These are phyloP conservation scores for Mimas tiliae DNA, from an alignment of 2,888 invertebrate genomes.

Conservation along the genomic window DNA sequence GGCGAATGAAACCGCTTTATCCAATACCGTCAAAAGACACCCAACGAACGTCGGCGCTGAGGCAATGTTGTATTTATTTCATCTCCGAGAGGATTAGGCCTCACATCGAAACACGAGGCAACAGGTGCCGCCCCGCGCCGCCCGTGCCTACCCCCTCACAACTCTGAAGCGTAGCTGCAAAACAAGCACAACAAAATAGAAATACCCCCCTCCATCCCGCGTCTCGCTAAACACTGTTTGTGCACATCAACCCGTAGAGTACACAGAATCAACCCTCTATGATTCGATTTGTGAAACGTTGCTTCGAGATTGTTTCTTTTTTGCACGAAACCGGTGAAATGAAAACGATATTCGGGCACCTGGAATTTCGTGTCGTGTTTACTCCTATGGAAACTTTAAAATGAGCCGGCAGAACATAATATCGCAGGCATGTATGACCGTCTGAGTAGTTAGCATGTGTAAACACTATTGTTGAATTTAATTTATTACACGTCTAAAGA, in stretches of 20 bases:
- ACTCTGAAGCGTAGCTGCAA: conserved; percentile 47
- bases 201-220: conserved; percentile 49
- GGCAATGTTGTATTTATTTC: conserved; percentile 77
- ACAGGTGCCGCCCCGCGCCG: conserved; percentile 64
- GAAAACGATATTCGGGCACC: background rate
- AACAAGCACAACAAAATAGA: conserved; percentile 69
- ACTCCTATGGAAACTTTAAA: background rate
- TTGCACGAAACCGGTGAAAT: background rate
- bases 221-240: conserved; percentile 64
- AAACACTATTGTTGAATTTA: too few species aligned
- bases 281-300: conserved; percentile 31
- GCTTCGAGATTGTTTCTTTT: conserved; percentile 14
- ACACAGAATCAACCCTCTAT: conserved; percentile 32
- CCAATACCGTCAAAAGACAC: conserved; percentile 51
- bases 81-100: conserved; percentile 74
- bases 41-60: conserved; percentile 49
- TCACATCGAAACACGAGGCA: conserved; percentile 66
- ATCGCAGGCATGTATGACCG: too few species aligned
- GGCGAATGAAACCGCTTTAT: conserved; percentile 39
- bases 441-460: too few species aligned
- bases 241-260: conserved; percentile 60
- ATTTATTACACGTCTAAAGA: too few species aligned
- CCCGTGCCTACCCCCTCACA: conserved; percentile 29
- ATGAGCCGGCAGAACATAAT: too few species aligned
- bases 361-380: background rate